phyloP scores from a whole-genome alignment of 2,888 invertebrate genomes.

The Schrankia costaestrigalis region DNA sequence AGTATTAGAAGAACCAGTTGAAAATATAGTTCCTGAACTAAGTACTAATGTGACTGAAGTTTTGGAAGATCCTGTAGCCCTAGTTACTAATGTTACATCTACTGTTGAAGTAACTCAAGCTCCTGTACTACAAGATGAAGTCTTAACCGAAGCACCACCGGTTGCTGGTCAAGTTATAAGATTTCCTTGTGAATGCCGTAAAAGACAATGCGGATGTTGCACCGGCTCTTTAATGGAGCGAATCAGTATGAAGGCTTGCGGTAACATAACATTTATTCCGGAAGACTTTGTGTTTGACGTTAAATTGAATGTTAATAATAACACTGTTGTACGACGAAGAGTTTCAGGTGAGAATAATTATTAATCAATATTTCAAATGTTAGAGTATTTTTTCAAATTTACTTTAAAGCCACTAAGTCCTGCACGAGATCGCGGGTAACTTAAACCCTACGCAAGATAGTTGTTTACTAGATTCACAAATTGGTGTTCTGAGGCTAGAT shows the following conservation, averaged over 20 bases:
- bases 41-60: slow-evolving; percentile 13
- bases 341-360: slow-evolving; percentile 83
- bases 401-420: not conserved
- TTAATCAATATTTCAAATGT: not conserved
- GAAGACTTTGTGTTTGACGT: slow-evolving; percentile 91
- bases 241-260: slow-evolving; percentile 87
- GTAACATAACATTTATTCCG: slow-evolving; percentile 88
- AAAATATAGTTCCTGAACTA: slow-evolving; percentile 32
- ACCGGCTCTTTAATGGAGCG: slow-evolving; percentile 83
- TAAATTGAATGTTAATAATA: slow-evolving; percentile 85
- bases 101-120: slow-evolving; percentile 33
- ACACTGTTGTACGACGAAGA: slow-evolving; percentile 85
- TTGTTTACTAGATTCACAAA: no score
- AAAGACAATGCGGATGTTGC: slow-evolving; percentile 85
- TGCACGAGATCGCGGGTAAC: not conserved
- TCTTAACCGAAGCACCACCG: slow-evolving; percentile 23
- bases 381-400: not conserved
- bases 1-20: slow-evolving; percentile 17
- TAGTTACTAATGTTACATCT: slow-evolving; percentile 6
- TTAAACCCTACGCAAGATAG: no score
- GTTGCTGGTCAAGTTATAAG: slow-evolving; percentile 72
- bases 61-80: not conserved
- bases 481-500: no score
- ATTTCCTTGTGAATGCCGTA: slow-evolving; percentile 82
- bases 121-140: slow-evolving; percentile 44